Base-by-base conservation (phyloP, 2,113 vertebrate species). In the Phaethon lepturus region DNA sequence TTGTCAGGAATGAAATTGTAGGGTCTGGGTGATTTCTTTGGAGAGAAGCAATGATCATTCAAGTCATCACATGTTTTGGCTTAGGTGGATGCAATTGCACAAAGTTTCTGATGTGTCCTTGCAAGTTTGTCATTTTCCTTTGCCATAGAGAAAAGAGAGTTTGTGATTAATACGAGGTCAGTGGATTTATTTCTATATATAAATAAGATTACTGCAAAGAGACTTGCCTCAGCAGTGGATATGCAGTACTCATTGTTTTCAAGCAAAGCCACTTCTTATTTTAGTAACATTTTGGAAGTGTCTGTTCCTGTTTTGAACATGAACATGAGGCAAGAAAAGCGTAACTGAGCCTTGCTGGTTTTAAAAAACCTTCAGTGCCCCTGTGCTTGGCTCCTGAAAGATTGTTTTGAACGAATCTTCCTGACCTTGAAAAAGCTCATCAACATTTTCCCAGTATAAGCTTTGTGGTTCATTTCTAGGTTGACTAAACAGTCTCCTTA, bases 261-360 rank as follows among this genome's bases (percentile, higher is more conserved):
- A 91, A 90, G 95, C 77, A 94, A 76, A 31, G 47, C 26, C 17
- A 28, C 31, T 95, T 85, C 89, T 95, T 90, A 95, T 76, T 96
- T 97, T 92, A 95, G 91, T 62, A 87, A 73, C 50, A 6, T 77
- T 88, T 93, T 87, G 47, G 74, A 93, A 88, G 74, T 0, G 0
- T 28, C 25, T 73, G 68, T 95, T 95, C 69, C 84, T 86, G 74
- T 95, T 95, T 82, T 79, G 66, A 33, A 45, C 25, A 5, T 13
- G 62, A 82, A 18, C 24, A 26, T 91, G 66, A 82, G 45, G 58
- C 76, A 80, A 90, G 93, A 82, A 82, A 78, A 85, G 49, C 29
- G 53, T 76, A 52, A 72, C 52, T 26, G 58, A 62, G 52, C 13
- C 55, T 82, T 79, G 40, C 31, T 82, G 52, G 33, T 76, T 95